Evolutionary conservation across 2,797 vertebrate species (phyloP), one percentile per base, ranked within the genome.

Genomic region (Chloroceryle inda): DNA sequence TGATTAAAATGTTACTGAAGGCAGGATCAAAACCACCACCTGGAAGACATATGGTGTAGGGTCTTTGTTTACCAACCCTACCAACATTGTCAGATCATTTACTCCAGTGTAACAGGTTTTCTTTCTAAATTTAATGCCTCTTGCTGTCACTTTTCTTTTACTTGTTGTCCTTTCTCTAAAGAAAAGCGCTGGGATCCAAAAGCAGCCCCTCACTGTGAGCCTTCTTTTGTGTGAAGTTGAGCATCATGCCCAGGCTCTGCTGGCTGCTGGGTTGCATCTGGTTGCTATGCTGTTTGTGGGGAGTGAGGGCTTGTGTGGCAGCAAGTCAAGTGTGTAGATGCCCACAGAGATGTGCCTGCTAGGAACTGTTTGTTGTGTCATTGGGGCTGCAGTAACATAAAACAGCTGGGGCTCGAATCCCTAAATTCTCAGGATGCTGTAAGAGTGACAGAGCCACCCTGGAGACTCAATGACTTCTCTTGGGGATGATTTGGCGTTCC

Each of bases 1-100:
- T 91, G 85, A 91, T 92, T 85, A 84, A 91, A 93, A 74, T 31
- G 23, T 17, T 88, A 22, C 59, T 45, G 38, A 91, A 85, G 66
- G 5, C 24, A 83, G 10, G n/a, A 88, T 76, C 73, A 69, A 86
- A 96, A 44, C 58, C 33, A 67, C 80, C 89, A 75, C 86, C 77
- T 94, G 89, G 64, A 75, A 68, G 58, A 68, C 68, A 66, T 14
- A 61, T 13, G 35, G 64, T 63, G 61, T 1, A 6, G 83, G 49
- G 27, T 77, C 68, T 88, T 72, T 53, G 21, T 56, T 92, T 81
- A 58, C 37, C 42, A 42, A 50, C 42, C 64, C 61, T 75, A 68
- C 61, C 64, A 55, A 20, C 9, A 6, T 2, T 45, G 44, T 24
- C 40, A 11, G 37, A 26, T 73, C 35, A 9, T 38, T 80, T 58